Evolutionary conservation across 2,113 vertebrate species (phyloP).

Genomic region (Podarcis muralis): DNA sequence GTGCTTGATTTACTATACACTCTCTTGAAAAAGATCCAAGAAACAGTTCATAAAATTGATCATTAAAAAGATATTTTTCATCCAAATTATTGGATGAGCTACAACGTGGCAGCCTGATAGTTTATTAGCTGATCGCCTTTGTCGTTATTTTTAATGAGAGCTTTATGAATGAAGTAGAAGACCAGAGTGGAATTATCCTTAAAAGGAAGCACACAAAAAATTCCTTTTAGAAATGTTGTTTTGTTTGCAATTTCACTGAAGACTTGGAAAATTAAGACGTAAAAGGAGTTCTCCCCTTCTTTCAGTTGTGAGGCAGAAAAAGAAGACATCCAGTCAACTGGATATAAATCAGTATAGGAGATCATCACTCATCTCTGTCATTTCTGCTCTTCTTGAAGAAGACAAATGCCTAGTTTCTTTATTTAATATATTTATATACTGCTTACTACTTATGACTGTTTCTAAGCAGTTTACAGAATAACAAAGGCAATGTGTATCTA

Average conservation of each 20-base stretch:
- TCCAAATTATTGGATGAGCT: constrained; percentile 61
- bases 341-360: not conserved
- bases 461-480: too few relatives aligned
- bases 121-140: constrained; percentile 50
- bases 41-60: constrained; percentile 66
- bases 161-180: constrained; percentile 27
- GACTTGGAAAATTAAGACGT: not conserved
- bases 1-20: constrained; percentile 54
- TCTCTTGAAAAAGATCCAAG: constrained; percentile 74
- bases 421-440: too few relatives aligned
- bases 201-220: not conserved
- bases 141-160: constrained; percentile 29
- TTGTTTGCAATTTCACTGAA: not conserved
- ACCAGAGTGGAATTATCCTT: constrained; percentile 10
- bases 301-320: too few relatives aligned
- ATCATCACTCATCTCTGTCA: not conserved
- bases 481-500: too few relatives aligned
- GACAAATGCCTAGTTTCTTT: not conserved
- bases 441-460: too few relatives aligned
- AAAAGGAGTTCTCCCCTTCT: not conserved
- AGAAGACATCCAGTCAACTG: not conserved
- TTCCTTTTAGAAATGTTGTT: too few relatives aligned
- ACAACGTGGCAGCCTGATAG: constrained; percentile 35
- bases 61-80: constrained; percentile 73
- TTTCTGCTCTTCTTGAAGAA: not conserved